These are phyloP conservation scores for Anguilla pacifica DNA, from an alignment of 2,797 vertebrate genomes.

Conservation along the genomic window DNA sequence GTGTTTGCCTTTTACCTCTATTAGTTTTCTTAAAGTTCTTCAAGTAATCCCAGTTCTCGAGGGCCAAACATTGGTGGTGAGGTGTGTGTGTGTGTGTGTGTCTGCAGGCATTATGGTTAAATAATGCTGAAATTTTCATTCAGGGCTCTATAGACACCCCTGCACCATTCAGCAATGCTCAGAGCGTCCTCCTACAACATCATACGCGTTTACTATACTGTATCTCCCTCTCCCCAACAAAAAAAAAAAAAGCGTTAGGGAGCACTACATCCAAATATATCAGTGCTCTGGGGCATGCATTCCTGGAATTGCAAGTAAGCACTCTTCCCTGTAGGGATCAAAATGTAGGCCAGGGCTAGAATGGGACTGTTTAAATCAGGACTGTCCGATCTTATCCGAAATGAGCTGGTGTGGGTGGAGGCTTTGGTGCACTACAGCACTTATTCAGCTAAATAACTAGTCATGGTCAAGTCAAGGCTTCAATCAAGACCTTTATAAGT, in stretches of 20 bases:
- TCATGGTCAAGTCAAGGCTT: not conserved
- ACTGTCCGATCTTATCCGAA: not conserved
- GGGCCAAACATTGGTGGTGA: not conserved
- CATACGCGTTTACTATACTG: constrained; percentile 33
- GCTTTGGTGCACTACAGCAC: not conserved
- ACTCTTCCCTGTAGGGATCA: constrained; percentile 53
- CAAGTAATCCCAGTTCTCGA: no score
- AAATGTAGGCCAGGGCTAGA: constrained; percentile 63
- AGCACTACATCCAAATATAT: constrained; percentile 67
- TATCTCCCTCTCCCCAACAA: not conserved
- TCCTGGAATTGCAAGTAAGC: constrained; percentile 63
- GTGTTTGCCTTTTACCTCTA: not conserved
- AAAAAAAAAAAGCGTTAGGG: constrained; percentile 23
- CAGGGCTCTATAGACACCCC: not conserved
- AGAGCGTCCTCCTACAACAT: constrained; percentile 6
- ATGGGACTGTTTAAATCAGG: constrained; percentile 42
- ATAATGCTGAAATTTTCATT: not conserved
- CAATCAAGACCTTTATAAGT: not conserved
- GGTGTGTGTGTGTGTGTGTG: not conserved
- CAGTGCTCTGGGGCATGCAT: constrained; percentile 62
- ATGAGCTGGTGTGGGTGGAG: not conserved
- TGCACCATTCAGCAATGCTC: not conserved
- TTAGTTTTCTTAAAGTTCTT: not conserved
- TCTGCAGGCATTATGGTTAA: not conserved
- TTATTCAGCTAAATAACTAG: not conserved